A percentile compares a stretch with the other conserved stretches of the same genome.
Evolutionary conservation across 2,113 vertebrate genomes (phyloP).

Genomic region (Rattus rattus): DNA sequence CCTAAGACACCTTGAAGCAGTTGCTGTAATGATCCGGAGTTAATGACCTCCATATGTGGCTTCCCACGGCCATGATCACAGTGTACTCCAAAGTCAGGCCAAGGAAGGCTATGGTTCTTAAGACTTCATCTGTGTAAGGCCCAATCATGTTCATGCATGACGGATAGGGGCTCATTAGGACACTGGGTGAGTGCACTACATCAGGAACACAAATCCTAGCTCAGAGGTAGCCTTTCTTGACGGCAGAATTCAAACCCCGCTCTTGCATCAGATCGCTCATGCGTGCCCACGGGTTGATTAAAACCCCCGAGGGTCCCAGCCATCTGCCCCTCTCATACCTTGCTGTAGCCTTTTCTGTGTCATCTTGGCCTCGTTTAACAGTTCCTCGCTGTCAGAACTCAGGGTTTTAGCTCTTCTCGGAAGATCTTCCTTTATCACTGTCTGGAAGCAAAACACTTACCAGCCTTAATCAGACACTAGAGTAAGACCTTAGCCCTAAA

Average conservation of each 20-base stretch:
- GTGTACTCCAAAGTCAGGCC: background rate
- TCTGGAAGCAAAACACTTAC: slow-evolving; percentile 85
- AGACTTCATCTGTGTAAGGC: background rate
- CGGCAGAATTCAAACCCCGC: background rate
- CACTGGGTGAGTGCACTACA: background rate
- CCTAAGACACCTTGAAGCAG: background rate
- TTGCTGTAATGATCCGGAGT: background rate
- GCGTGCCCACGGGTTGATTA: background rate
- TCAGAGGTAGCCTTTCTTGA: background rate
- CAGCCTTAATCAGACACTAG: slow-evolving; percentile 19
- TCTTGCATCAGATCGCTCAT: background rate
- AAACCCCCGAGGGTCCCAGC: background rate
- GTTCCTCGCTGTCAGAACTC: slow-evolving; percentile 84
- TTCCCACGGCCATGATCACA: background rate
- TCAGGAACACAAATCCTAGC: background rate
- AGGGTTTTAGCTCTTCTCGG: slow-evolving; percentile 89
- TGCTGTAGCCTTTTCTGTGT: slow-evolving; percentile 84
- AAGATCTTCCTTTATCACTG: slow-evolving; percentile 89
- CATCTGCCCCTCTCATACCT: slow-evolving; percentile 82
- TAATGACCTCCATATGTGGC: background rate
- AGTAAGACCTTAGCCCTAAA: slow-evolving; percentile 25
- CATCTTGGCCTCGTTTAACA: slow-evolving; percentile 85
- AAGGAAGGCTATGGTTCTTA: background rate
- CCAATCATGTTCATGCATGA: background rate
- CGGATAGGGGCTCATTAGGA: background rate